Evolutionary conservation across 1,140 invertebrate species (phyloP).

Genomic region (Dolichoris vasculosae): DNA sequence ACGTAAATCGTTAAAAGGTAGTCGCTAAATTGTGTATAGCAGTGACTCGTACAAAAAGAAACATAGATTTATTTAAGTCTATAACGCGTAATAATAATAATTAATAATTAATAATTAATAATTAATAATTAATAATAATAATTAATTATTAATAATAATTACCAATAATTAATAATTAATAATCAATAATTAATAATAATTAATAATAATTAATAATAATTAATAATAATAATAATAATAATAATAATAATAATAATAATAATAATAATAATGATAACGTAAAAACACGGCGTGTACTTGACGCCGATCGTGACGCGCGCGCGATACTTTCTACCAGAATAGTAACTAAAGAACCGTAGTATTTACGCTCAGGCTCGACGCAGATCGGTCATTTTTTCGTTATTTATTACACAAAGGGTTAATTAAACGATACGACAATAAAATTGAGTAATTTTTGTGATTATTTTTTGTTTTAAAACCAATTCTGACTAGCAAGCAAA

Average conservation of each 20-base stretch:
- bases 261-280: constrained; percentile 52
- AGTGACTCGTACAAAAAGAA: constrained; percentile 49
- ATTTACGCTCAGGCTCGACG: constrained; percentile 61
- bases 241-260: constrained; percentile 47
- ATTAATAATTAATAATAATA: constrained; percentile 48
- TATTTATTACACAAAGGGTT: constrained; percentile 26
- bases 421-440: constrained; percentile 47
- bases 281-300: constrained; percentile 54
- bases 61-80: constrained; percentile 43
- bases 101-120: constrained; percentile 52
- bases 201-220: constrained; percentile 53
- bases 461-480: constrained; percentile 64
- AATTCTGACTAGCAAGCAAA: constrained; percentile 75
- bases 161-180: no score
- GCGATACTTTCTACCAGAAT: constrained; percentile 62
- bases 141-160: constrained; percentile 49
- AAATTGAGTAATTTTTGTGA: constrained; percentile 59
- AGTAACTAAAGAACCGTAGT: constrained; percentile 75
- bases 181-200: constrained; percentile 54
- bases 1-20: constrained; percentile 52
- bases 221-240: constrained; percentile 48
- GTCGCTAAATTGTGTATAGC: constrained; percentile 38
- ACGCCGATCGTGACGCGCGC: constrained; percentile 42
- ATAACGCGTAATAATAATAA: constrained; percentile 51
- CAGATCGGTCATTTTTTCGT: constrained; percentile 47